Conservation (phyloP, 2,797 vertebrate genomes). For the Morus bassanus region DNA sequence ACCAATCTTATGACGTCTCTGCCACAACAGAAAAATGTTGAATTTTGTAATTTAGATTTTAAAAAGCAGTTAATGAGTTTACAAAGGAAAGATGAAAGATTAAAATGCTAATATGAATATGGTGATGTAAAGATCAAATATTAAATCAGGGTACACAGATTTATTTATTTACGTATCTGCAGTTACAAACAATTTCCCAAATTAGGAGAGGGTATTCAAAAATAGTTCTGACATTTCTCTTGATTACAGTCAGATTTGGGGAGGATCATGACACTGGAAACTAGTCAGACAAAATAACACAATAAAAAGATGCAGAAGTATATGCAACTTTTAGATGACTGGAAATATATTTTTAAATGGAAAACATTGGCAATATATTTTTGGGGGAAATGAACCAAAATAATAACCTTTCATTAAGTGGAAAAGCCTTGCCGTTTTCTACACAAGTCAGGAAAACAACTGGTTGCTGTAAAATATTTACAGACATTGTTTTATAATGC, state of each 20-base stretch:
- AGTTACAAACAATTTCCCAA: background rate
- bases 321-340: background rate
- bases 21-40: background rate
- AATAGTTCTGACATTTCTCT: background rate
- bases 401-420: background rate
- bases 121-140: background rate
- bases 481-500: background rate
- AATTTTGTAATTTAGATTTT: background rate
- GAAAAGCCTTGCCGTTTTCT: background rate
- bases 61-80: background rate
- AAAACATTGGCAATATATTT: background rate
- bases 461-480: background rate
- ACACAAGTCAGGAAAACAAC: background rate
- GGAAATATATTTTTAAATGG: background rate
- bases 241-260: background rate
- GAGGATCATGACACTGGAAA: background rate
- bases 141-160: background rate
- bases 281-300: background rate
- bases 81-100: background rate
- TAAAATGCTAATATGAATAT: background rate
- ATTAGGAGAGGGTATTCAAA: background rate
- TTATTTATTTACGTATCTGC: background rate
- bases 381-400: fast-evolving
- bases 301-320: background rate
- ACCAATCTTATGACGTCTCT: background rate